Evolutionary conservation across 1,140 invertebrate genomes (phyloP), one percentile per base, ranked within the genome.

Genomic region (Aphelinus atriplicis): DNA sequence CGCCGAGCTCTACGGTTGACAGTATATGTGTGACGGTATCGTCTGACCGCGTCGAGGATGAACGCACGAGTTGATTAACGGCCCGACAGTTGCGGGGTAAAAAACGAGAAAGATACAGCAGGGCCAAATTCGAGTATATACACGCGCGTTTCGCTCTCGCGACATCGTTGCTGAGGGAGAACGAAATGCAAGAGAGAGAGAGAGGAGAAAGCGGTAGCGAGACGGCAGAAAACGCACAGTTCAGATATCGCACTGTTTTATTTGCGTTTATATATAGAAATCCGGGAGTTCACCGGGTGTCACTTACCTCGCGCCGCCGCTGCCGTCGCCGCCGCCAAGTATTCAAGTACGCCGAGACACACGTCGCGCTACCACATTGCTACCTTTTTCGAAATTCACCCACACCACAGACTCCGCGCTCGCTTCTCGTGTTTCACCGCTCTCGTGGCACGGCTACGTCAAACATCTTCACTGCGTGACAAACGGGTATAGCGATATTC

Each of bases 181-280:
- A 60, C 10, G 4, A 26, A 61, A 47, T 7, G 7, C 56, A 65
- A 57, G 55, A 10, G 1, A 48, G 42, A 48, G 58, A 57, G 56
- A 26, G 56, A 65, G 42, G 72, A 71, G 60, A 78, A 45, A 51
- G 77, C 73, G 43, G 50, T 57, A 67, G 3, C 53, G 9, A 75
- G 72, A 61, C 47, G 58, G 51, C 61, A 73, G 56, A 64, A 67
- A 71, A 73, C 56, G 76, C 76, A 77, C 74, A 80, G 84, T 84
- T 85, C 80, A 84, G 84, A 85, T 83, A 84, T 84, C 83, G 83
- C 60, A 78, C 61, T 85, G 81, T 69, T 87, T 87, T 85, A 86
- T 87, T 87, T 86, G 82, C 77, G 78, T 85, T 85, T 87, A 86
- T 85, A 86, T 86, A 86, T 87, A 87, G 85, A 84, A 82, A 82